A percentile compares a stretch with the other conserved stretches of the same genome.
These are phyloP conservation scores for Oceanodroma leucorhoa DNA, from an alignment of 2,797 vertebrate species.

Conservation along the genomic window DNA sequence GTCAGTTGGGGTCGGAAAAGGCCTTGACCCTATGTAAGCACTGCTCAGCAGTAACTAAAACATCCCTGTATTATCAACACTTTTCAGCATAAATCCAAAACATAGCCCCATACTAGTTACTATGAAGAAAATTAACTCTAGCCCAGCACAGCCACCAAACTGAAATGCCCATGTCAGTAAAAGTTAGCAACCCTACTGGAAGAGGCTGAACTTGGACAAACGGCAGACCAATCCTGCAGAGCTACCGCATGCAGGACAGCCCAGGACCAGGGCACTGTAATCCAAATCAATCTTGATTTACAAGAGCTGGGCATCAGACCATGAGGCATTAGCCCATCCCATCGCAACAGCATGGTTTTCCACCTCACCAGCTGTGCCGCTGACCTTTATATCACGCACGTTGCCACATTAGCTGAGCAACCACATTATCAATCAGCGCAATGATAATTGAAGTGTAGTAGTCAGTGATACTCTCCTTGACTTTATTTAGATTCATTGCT, in stretches of 20 bases:
- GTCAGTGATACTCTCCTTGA: neutral
- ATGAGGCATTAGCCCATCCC: neutral
- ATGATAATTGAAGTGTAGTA: conserved; percentile 23
- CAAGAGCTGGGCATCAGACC: neutral
- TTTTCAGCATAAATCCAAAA: too few relatives aligned
- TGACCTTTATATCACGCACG: neutral
- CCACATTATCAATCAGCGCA: conserved; percentile 23
- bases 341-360: neutral
- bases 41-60: too few relatives aligned
- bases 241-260: neutral
- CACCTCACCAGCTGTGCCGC: conserved; percentile 29
- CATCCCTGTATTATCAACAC: too few relatives aligned
- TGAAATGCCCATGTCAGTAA: neutral
- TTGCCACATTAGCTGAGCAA: neutral
- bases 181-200: neutral
- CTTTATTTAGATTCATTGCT: conserved; percentile 39
- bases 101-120: too few relatives aligned
- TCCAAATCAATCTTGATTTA: conserved; percentile 33
- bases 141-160: neutral
- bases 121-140: too few relatives aligned
- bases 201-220: neutral
- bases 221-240: neutral
- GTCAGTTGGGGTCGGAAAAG: too few relatives aligned
- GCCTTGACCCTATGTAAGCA: too few relatives aligned
- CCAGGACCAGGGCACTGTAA: neutral